phyloP scores from a whole-genome alignment of 2,797 vertebrate genomes.

The Hoplostethus mediterraneus region DNA sequence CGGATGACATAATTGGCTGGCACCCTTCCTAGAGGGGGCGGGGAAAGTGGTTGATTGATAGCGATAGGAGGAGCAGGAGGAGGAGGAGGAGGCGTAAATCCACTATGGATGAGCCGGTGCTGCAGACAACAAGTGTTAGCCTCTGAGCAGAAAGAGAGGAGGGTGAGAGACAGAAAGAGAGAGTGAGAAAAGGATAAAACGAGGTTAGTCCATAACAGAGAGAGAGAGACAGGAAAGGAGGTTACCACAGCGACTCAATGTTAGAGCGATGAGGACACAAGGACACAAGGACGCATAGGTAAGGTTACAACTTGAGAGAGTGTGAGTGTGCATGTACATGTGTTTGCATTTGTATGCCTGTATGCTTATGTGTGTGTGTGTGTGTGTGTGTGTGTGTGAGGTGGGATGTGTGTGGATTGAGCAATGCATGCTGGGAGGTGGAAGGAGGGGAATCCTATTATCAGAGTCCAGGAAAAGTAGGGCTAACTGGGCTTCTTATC shows the following conservation, averaged over 20 bases:
- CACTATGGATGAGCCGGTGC: conserved; percentile 70
- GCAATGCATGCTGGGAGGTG: conserved; percentile 56
- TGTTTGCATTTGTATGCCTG: conserved; percentile 1
- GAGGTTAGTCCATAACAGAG: conserved; percentile 19
- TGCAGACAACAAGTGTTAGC: conserved; percentile 72
- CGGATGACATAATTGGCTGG: conserved; percentile 46
- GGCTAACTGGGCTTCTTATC: conserved; percentile 71
- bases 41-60: conserved; percentile 41
- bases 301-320: conserved; percentile 51
- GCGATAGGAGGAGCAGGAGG: conserved; percentile 24
- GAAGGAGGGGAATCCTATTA: conserved; percentile 81
- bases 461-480: conserved; percentile 78
- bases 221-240: conserved; percentile 31
- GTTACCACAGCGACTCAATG: conserved; percentile 68
- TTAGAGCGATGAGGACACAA: conserved; percentile 47
- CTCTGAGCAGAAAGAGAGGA: conserved; percentile 33
- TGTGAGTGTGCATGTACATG: conserved; percentile 13
- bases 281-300: conserved; percentile 53
- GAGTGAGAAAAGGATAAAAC: conserved; percentile 19
- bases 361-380: conserved; percentile 13
- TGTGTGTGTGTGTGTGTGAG: conserved; percentile 15
- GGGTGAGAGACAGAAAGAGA: conserved; percentile 34
- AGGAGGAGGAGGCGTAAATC: conserved; percentile 63
- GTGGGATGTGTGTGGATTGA: conserved; percentile 19
- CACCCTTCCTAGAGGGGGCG: conserved; percentile 23